Evolutionary conservation across 2,797 vertebrate genomes (phyloP).

Genomic region (Sebastolobus altivelis): DNA sequence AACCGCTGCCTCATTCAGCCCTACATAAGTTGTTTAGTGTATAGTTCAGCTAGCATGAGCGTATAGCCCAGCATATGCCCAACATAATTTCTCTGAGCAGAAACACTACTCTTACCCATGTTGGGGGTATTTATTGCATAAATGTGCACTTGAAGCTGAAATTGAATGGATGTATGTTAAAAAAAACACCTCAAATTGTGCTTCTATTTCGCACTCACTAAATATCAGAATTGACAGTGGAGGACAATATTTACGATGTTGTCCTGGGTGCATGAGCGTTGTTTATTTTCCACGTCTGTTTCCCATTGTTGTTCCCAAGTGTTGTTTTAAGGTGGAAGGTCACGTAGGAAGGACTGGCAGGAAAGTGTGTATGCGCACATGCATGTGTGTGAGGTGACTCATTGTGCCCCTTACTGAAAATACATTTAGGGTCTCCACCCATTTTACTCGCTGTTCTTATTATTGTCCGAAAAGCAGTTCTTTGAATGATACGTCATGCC

Average conservation of each 20-base stretch:
- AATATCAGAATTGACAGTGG: neutral
- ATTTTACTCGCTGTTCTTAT: conserved; percentile 34
- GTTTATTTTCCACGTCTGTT: conserved; percentile 43
- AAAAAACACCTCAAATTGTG: neutral
- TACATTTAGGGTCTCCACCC: conserved; percentile 52
- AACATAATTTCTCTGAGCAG: neutral
- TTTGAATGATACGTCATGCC: conserved; percentile 10
- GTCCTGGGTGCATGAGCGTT: conserved; percentile 14
- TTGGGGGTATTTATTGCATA: neutral
- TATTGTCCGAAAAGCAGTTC: conserved; percentile 29
- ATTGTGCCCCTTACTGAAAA: conserved; percentile 58
- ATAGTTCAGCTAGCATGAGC: neutral
- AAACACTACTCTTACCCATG: neutral
- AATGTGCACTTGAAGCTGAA: neutral
- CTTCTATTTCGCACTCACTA: neutral
- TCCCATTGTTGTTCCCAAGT: conserved; percentile 70
- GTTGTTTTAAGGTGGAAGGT: conserved; percentile 68
- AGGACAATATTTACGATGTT: neutral
- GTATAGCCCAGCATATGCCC: neutral
- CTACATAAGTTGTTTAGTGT: neutral
- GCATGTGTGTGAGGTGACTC: conserved; percentile 45
- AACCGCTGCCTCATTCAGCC: neutral
- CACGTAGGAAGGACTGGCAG: conserved; percentile 66
- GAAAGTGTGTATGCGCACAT: conserved; percentile 48
- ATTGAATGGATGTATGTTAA: rapidly evolving